Evolutionary conservation across 2,113 vertebrate species (phyloP).

Genomic region (sheep (Ovis aries)): DNA sequence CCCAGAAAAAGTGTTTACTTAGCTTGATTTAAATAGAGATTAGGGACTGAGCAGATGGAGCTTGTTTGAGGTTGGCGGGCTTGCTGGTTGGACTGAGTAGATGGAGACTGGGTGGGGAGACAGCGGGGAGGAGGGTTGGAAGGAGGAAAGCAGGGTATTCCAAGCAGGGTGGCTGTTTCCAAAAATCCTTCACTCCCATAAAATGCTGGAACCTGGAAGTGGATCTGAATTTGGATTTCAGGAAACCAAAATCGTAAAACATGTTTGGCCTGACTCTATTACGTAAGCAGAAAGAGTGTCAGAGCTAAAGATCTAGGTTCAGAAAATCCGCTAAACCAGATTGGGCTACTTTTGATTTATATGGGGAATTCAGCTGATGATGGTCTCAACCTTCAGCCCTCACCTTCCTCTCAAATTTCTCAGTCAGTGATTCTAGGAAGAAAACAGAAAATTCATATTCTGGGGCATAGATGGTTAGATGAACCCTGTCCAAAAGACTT

Average conservation of each 20-base stretch:
- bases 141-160: not conserved
- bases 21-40: constrained; percentile 55
- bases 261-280: not conserved
- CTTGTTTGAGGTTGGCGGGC: constrained; percentile 24
- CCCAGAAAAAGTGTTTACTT: constrained; percentile 53
- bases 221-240: not conserved
- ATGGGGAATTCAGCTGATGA: not conserved
- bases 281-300: not conserved
- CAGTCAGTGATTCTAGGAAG: not conserved
- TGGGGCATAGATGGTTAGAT: not conserved
- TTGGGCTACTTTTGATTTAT: not conserved
- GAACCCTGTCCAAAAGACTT: not conserved
- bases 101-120: not conserved
- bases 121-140: not conserved
- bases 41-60: constrained; percentile 60
- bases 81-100: not conserved
- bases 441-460: not conserved
- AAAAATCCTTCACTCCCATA: not conserved
- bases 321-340: not conserved
- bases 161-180: not conserved
- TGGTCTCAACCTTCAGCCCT: not conserved
- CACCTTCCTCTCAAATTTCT: not conserved
- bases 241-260: constrained; percentile 4
- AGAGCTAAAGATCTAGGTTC: not conserved
- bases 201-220: constrained; percentile 7